These are phyloP conservation scores for Drosophila pandora DNA, from an alignment of 1,140 invertebrate genomes.

Conservation along the genomic window DNA sequence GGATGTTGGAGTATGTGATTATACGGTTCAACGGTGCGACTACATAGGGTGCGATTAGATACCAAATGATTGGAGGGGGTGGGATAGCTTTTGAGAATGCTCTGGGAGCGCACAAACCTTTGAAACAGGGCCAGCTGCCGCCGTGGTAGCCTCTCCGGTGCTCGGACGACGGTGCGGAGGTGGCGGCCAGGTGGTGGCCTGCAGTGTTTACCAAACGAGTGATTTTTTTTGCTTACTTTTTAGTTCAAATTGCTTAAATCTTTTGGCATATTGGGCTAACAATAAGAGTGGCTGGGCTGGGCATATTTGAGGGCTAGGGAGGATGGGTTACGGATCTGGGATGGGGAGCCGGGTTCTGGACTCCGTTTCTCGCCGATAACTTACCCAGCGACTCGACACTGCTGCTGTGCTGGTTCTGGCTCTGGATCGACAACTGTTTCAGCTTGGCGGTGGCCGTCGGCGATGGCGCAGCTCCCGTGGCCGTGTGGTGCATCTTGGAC, in stretches of 20 bases:
- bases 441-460: conserved; percentile 38
- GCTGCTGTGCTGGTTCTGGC: conserved; percentile 57
- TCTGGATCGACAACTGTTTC: conserved; percentile 50
- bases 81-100: conserved; percentile 28
- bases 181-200: conserved; percentile 54
- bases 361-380: conserved; percentile 18
- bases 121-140: conserved; percentile 63
- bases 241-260: conserved; percentile 28
- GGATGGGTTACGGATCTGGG: background rate
- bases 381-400: conserved; percentile 82
- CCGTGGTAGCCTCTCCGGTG: conserved; percentile 60
- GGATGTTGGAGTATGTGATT: conserved; percentile 33
- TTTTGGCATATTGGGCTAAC: conserved; percentile 44
- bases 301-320: conserved; percentile 6
- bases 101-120: conserved; percentile 71
- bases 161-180: conserved; percentile 46
- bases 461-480: conserved; percentile 32
- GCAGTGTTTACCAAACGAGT: conserved; percentile 60
- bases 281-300: conserved; percentile 15
- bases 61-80: conserved; percentile 36
- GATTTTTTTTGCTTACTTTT: conserved; percentile 7
- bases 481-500: conserved; percentile 38
- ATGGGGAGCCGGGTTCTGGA: background rate
- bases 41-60: conserved; percentile 49
- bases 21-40: conserved; percentile 31